Evolutionary conservation across 2,797 vertebrate genomes (phyloP), one percentile per base, ranked within the genome.

Genomic region (Triplophysa bombifrons): DNA sequence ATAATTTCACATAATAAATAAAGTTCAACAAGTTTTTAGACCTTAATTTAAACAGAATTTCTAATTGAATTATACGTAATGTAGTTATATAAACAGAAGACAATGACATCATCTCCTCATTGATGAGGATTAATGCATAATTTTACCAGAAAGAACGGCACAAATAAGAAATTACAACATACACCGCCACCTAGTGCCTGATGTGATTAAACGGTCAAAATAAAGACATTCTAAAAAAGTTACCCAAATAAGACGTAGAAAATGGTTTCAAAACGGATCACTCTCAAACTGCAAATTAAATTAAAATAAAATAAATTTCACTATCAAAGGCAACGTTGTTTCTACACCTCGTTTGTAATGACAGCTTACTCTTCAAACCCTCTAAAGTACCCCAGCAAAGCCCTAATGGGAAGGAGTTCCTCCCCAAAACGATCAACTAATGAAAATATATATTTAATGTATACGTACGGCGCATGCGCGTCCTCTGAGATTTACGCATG

Each of bases 111-210:
- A 71, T 65, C 48, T 20, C 34, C 38, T n/a, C 25, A 78, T 6
- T 48, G 44, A 65, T 19, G 20, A 51, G 4, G 16, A 79, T 79
- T 50, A 19, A 22, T 73, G 46, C 1, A 16, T 73, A 67, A 67
- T 63, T 67, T 80, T 66, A 73, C 34, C 25, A 48, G 63, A 30
- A 34, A 41, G 16, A 69, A 13, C 1, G 0, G 1, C 46, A 44
- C 58, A 64, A 72, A 72, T 77, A 53, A 53, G 30, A 65, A 66
- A 66, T 44, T 22, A 67, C 48, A 8, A 50, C 66, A 14, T 34
- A 80, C 53, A 80, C 63, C 65, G 78, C 78, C 78, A 80, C 41
- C 78, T 80, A 70, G 70, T 73, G 78, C 67, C 25, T 22, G 30
- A 38, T 38, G 19, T 61, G 44, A 50, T 69, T 50, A 34, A 17